Percentiles rank a stretch among this genome's conserved stretches.
Evolutionary conservation across 2,888 invertebrate species (phyloP).

Genomic region (Carterocephalus palaemon): DNA sequence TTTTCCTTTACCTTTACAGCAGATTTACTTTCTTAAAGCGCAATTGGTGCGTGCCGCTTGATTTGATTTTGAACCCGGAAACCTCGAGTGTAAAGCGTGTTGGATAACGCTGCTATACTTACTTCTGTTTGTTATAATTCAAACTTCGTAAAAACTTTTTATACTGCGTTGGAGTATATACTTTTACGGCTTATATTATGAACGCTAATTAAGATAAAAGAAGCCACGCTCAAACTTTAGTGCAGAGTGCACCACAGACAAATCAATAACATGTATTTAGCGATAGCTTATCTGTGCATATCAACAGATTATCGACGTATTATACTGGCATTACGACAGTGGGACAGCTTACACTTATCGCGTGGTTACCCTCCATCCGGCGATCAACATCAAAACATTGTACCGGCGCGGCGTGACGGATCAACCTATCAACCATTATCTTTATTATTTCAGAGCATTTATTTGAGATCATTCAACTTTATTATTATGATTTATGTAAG

Average conservation of each 20-base stretch:
- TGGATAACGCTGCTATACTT: too few relatives aligned
- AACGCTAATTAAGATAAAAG: too few relatives aligned
- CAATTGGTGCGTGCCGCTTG: too few relatives aligned
- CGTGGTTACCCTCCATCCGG: neutral
- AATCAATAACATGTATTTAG: slow-evolving; percentile 12
- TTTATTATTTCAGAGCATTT: neutral
- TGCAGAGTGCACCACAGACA: neutral
- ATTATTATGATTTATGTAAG: neutral
- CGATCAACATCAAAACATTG: slow-evolving; percentile 4
- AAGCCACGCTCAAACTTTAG: too few relatives aligned
- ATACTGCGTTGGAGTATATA: too few relatives aligned
- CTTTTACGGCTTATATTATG: too few relatives aligned
- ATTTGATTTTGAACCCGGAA: too few relatives aligned
- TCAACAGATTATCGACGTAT: slow-evolving; percentile 11
- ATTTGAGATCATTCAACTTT: slow-evolving; percentile 1
- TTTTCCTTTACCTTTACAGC: too few relatives aligned
- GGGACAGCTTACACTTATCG: neutral
- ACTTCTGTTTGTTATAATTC: too few relatives aligned
- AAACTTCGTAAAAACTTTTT: too few relatives aligned
- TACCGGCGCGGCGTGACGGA: neutral
- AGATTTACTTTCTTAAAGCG: too few relatives aligned
- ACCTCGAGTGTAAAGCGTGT: too few relatives aligned
- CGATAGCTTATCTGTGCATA: slow-evolving; percentile 5
- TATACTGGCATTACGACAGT: slow-evolving; percentile 6
- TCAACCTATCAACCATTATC: neutral